Conservation (phyloP, 1,140 invertebrate species). For the Epicauta chinensis region DNA sequence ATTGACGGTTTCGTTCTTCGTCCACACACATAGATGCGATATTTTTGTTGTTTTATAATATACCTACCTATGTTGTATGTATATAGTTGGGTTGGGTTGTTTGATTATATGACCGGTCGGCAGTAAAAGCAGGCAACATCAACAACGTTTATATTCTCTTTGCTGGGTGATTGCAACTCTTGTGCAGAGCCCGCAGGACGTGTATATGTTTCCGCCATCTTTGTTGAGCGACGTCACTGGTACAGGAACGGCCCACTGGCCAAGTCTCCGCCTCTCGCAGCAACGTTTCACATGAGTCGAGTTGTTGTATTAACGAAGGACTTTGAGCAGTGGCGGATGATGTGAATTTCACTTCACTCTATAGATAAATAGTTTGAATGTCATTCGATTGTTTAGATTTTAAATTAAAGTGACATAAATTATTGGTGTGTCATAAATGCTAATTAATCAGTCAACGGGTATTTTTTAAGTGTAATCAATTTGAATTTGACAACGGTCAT, state of each 20-base stretch:
- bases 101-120: not conserved
- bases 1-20: not conserved
- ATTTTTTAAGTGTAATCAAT: too few relatives aligned
- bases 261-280: constrained; percentile 48
- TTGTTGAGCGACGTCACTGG: constrained; percentile 48
- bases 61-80: not conserved
- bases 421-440: too few relatives aligned
- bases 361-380: too few relatives aligned
- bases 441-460: too few relatives aligned
- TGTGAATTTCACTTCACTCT: too few relatives aligned
- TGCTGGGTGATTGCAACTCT: constrained; percentile 16
- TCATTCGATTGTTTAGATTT: too few relatives aligned
- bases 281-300: too few relatives aligned
- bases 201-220: constrained; percentile 44
- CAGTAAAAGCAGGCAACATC: constrained; percentile 1
- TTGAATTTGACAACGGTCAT: too few relatives aligned
- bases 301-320: too few relatives aligned
- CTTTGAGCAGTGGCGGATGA: too few relatives aligned
- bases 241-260: constrained; percentile 49
- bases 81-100: not conserved
- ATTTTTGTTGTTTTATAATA: not conserved
- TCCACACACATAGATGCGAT: too few relatives aligned
- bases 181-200: constrained; percentile 12
- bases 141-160: not conserved
- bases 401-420: too few relatives aligned